Evolutionary conservation across 30 jellyfish, hydroid and myxozoan species (phyloP).

Genomic region (Pseudorhiza aurosa): DNA sequence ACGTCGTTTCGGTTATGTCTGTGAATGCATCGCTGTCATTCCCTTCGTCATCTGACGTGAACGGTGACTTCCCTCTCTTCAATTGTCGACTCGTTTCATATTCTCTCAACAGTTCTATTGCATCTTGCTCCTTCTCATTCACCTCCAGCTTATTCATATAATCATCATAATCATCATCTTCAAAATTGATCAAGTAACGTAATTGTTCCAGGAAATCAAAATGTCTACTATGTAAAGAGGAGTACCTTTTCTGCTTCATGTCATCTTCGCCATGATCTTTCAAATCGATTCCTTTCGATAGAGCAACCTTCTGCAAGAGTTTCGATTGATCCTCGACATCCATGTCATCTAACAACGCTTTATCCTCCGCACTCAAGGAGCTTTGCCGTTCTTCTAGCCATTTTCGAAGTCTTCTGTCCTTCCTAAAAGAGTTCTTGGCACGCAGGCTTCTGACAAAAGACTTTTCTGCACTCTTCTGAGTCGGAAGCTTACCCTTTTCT

Average conservation of each 20-base stretch:
- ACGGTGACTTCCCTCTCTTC: conserved; percentile 48
- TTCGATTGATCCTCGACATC: conserved; percentile 38
- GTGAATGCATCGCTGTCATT: conserved; percentile 77
- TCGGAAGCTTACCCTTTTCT: neutral
- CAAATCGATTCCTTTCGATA: conserved; percentile 42
- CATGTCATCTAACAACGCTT: conserved; percentile 16
- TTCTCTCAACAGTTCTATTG: conserved; percentile 45
- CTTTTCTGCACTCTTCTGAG: neutral
- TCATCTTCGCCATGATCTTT: conserved; percentile 17
- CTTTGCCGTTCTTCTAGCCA: conserved; percentile 68
- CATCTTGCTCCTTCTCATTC: conserved; percentile 38
- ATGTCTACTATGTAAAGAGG: conserved; percentile 27
- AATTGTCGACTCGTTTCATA: conserved; percentile 42
- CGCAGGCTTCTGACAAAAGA: neutral
- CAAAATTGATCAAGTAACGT: conserved; percentile 56
- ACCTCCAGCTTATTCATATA: neutral
- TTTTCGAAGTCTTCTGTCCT: conserved; percentile 56
- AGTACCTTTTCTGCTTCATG: conserved; percentile 2
- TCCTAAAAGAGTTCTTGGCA: conserved; percentile 53
- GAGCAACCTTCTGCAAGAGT: conserved; percentile 42
- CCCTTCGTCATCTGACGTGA: conserved; percentile 78
- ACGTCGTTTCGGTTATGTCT: conserved; percentile 76
- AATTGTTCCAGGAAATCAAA: conserved; percentile 56
- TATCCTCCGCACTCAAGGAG: conserved; percentile 25
- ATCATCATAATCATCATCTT: conserved; percentile 53